Conservation (phyloP, 2,113 vertebrate genomes). For the Chloropsis hardwickii region DNA sequence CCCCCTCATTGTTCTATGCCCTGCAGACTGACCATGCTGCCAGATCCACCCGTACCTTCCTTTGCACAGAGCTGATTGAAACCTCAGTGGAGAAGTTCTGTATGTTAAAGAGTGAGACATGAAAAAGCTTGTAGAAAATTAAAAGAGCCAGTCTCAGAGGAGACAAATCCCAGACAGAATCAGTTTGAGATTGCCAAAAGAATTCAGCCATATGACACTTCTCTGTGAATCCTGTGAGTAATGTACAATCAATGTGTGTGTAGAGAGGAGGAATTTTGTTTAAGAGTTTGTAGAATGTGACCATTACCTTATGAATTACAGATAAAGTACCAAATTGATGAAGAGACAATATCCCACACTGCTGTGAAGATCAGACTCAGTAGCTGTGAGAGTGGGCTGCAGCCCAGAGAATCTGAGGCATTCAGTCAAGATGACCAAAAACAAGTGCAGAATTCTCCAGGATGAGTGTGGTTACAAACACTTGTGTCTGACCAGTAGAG, state of each 20-base stretch:
- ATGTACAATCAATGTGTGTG: neutral
- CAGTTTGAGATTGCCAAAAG: neutral
- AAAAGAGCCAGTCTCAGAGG: neutral
- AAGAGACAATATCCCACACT: neutral
- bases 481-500: neutral
- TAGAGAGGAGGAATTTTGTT: neutral
- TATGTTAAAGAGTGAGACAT: neutral
- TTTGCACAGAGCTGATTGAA: neutral
- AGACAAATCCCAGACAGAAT: neutral
- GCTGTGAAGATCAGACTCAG: neutral
- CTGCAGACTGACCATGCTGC: neutral
- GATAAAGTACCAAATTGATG: neutral
- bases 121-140: slow-evolving; percentile 20
- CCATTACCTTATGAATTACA: neutral
- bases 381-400: neutral
- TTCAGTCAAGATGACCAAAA: neutral
- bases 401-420: neutral
- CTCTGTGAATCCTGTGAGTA: neutral
- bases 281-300: neutral
- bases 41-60: neutral
- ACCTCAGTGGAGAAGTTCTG: neutral
- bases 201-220: neutral
- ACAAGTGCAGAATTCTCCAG: neutral
- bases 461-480: neutral
- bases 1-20: neutral